Evolutionary conservation across 2,888 invertebrate species (phyloP), one percentile per base, ranked within the genome.

Genomic region (Ernsta delagoae): DNA sequence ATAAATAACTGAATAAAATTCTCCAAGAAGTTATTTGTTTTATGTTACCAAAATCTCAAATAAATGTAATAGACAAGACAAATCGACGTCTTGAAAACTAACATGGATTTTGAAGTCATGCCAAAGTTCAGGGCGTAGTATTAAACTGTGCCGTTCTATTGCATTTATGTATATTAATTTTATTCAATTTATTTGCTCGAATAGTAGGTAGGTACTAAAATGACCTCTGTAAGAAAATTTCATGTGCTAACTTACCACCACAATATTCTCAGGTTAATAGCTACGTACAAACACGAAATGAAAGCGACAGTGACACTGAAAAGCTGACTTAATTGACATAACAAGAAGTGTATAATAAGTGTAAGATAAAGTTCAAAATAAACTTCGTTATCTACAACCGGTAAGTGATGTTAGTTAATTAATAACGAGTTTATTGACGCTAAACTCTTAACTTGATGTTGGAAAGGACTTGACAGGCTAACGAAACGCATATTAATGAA

Each of bases 261-360:
- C 12, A 36, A 45, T 57, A 57, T 65, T 57, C 64, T 57, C 64
- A 65, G 59, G 59, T 24, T 48, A 65, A 60, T 50, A 16, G 4
- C 36, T 36, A 36, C 43, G 11, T 11, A 43, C 11, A 43, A 43
- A 43, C 67, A 61, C 31, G 60, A 60, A 54, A 56, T 43, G 67
- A 67, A 67, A 67, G 67, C 54, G 16, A 60, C 31, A 12, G 43
- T 60, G 60, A 67, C 54, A 34, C 60, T 67, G 60, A 67, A 67
- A 36, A 67, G 54, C 45, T 6, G 67, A 60, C 54, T 11, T 8
- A 54, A 54, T 54, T 53, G 31, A 67, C 60, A 56, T 67, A 24
- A 31, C 43, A 61, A 67, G 67, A 60, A 67, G 34, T 66, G 50
- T 57, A n/a, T 45, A 45, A 48, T 43, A 66, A 61, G 60, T 54